Evolutionary conservation across 2,113 vertebrate species (phyloP).

Genomic region (Triplophysa rosa): DNA sequence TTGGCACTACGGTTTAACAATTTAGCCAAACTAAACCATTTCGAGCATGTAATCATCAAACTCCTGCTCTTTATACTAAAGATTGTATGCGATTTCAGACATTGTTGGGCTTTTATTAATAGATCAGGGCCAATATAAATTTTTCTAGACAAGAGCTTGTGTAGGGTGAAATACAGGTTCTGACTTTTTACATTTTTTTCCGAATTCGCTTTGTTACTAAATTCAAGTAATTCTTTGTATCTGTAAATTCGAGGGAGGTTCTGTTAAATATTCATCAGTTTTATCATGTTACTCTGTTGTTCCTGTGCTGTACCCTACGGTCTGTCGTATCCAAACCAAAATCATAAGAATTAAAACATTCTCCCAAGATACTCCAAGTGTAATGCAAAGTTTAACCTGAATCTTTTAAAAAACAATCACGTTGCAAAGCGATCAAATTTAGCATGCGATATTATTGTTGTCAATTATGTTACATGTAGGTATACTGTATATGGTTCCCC

Average conservation of each 20-base stretch:
- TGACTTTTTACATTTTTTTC: background rate
- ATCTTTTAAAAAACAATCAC: too few species aligned
- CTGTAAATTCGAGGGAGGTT: slow-evolving; percentile 13
- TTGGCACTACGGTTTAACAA: slow-evolving; percentile 24
- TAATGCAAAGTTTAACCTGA: too few species aligned
- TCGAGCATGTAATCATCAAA: background rate
- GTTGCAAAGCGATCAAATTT: too few species aligned
- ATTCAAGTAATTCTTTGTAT: background rate
- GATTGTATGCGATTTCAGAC: slow-evolving; percentile 22
- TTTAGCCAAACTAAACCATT: background rate
- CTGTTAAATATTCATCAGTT: slow-evolving; percentile 26
- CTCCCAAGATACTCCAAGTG: too few species aligned
- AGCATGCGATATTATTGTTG: too few species aligned
- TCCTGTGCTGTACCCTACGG: background rate
- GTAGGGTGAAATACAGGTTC: background rate
- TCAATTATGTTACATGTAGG: too few species aligned
- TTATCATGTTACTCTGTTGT: background rate
- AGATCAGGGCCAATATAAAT: slow-evolving; percentile 3
- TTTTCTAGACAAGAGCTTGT: background rate
- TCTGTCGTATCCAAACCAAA: too few species aligned
- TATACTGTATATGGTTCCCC: too few species aligned
- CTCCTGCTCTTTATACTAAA: slow-evolving; percentile 24
- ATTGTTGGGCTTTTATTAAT: slow-evolving; percentile 13
- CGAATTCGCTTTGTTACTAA: slow-evolving; percentile 31
- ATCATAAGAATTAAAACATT: too few species aligned